Percentiles rank a stretch among this genome's conserved stretches.
Evolutionary conservation across 2,797 vertebrate genomes (phyloP).

Genomic region (Hypotaenidia okinawae): DNA sequence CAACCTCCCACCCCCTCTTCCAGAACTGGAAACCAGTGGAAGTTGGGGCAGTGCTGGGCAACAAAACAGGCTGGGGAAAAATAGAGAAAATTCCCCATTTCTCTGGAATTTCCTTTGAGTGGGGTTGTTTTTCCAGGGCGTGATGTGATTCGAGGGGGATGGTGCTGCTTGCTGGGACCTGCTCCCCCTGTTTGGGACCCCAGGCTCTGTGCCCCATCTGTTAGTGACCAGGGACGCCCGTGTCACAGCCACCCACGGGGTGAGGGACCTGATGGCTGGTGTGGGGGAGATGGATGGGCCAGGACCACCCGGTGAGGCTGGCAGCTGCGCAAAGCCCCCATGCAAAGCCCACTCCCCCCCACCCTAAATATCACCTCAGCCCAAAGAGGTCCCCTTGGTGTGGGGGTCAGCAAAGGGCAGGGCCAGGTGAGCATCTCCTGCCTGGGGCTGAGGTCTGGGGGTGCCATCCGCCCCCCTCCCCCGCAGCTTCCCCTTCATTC

Average conservation of each 20-base stretch:
- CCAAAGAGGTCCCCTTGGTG: rapidly evolving
- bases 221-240: rapidly evolving
- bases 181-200: background rate
- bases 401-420: background rate
- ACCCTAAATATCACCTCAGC: background rate
- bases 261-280: rapidly evolving
- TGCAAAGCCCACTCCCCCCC: background rate
- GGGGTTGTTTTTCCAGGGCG: background rate
- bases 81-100: background rate
- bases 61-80: background rate
- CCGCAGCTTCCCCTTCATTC: rapidly evolving
- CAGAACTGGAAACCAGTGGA: background rate
- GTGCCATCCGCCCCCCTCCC: background rate
- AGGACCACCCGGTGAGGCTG: rapidly evolving
- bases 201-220: background rate
- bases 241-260: background rate
- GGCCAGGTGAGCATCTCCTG: rapidly evolving
- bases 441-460: rapidly evolving
- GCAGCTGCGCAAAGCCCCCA: background rate
- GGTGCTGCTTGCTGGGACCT: background rate
- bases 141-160: background rate
- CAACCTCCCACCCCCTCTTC: background rate
- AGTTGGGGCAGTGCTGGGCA: background rate
- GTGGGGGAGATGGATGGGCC: background rate
- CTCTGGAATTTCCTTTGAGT: background rate